Evolutionary conservation across 1,140 invertebrate genomes (phyloP).

Genomic region (Drosophila burlai): DNA sequence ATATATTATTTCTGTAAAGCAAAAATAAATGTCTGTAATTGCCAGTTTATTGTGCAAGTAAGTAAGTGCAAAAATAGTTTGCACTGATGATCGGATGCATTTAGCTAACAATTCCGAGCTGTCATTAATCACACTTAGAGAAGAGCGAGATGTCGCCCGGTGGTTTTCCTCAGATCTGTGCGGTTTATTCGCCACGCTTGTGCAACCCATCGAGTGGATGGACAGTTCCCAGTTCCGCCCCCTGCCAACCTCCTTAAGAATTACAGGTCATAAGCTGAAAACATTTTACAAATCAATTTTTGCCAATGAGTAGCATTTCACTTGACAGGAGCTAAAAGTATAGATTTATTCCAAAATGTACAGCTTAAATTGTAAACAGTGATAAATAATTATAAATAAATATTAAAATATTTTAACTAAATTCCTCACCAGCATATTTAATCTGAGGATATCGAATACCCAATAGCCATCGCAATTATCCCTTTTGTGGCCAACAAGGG

Average conservation of each 20-base stretch:
- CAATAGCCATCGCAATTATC: background rate
- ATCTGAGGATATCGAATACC: background rate
- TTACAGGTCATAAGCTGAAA: background rate
- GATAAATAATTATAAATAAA: background rate
- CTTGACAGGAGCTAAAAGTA: background rate
- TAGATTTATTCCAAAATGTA: background rate
- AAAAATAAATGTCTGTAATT: conserved; percentile 1
- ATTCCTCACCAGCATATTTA: background rate
- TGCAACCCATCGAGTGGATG: conserved; percentile 22
- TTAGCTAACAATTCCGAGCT: conserved; percentile 21
- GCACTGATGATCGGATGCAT: conserved; percentile 16
- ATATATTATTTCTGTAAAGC: background rate
- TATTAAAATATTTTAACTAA: background rate
- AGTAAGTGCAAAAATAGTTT: conserved; percentile 11
- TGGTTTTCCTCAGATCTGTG: conserved; percentile 4
- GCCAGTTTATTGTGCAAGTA: conserved; percentile 28
- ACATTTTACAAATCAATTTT: background rate
- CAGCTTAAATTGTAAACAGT: background rate
- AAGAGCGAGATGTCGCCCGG: conserved; percentile 14
- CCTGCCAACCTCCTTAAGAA: background rate
- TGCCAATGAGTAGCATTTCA: background rate
- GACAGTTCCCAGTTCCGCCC: background rate
- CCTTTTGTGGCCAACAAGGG: background rate
- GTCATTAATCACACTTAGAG: conserved; percentile 44
- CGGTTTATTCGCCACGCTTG: conserved; percentile 12